Base-by-base conservation (phyloP, 1,140 invertebrate species). In the Ceratosolen solmsi region DNA sequence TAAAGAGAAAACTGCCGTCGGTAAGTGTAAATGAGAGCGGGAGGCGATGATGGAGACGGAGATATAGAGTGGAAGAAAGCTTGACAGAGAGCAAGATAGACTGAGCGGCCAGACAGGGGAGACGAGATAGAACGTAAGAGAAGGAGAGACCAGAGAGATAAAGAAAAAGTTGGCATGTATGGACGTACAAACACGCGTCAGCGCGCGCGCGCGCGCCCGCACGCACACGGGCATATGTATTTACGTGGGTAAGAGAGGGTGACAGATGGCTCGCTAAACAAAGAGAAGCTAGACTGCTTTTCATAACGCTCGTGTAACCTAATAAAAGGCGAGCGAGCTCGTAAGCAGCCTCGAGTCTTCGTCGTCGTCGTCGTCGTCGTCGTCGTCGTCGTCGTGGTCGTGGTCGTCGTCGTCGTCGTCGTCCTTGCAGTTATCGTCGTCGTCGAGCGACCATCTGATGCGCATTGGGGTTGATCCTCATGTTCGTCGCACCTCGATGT, bases 261-360 rank as follows among this genome's bases (percentile, higher is more conserved):
- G 87, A 88, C 87, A 88, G 87, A 88, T 88, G 87, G 87, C 85
- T 79, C 83, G 68, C 74, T 87, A 87, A 86, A 88, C 87, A 88
- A 87, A 88, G 87, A 83, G 76, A 87, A 86, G 82, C 80, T 85
- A 83, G 84, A 85, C 84, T 87, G 87, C 84, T 85, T 87, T 85
- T 85, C 86, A 83, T 82, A 84, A 83, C 84, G 84, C 75, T 78
- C 85, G 85, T 85, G 84, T 89, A 89, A 89, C 87, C 84, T 84
- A 85, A 89, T 89, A 89, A 89, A 87, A 86, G 83, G 33, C 36
- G 46, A 83, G 33, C 36, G 46, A 38, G 27, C 60, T 68, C 71
- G 79, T 68, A 80, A 80, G 70, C 58, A 49, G 65, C 51, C 15
- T 49, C n/a, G 51, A 75, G 25, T 77, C 30, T 49, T 49, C 58